Conservation (phyloP, 2,113 vertebrate genomes). For the Chionodraco myersi region DNA sequence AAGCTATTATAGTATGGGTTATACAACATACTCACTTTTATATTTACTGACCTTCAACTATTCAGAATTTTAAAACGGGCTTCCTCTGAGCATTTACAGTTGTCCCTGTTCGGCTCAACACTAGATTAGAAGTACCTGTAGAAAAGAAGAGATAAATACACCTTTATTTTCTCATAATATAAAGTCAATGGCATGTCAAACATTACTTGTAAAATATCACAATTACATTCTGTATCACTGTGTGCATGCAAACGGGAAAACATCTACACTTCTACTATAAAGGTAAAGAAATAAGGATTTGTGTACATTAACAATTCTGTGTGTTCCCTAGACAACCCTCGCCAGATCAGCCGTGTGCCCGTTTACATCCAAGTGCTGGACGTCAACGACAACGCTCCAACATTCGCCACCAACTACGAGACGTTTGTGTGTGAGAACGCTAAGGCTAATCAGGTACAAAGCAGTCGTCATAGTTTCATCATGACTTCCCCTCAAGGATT, state of each 20-base stretch:
- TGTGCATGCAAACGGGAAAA: slow-evolving; percentile 13
- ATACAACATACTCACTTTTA: background rate
- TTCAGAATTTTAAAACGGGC: background rate
- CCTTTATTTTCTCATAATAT: background rate
- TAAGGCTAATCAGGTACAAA: slow-evolving; percentile 89
- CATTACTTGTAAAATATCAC: background rate
- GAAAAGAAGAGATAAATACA: background rate
- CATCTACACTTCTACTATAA: background rate
- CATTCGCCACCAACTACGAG: slow-evolving; percentile 92
- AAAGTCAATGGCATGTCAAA: background rate
- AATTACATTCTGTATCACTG: background rate
- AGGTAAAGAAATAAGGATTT: background rate
- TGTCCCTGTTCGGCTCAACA: background rate
- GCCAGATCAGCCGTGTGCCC: slow-evolving; percentile 89
- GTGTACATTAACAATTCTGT: slow-evolving; percentile 25
- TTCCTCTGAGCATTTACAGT: background rate
- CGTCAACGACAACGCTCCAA: slow-evolving; percentile 95
- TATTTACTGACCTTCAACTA: background rate
- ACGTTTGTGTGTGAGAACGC: slow-evolving; percentile 96
- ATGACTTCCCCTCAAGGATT: background rate
- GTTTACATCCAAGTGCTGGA: slow-evolving; percentile 93
- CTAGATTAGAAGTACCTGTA: background rate
- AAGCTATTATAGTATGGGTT: background rate
- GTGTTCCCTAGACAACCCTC: slow-evolving; percentile 87
- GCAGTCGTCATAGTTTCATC: slow-evolving; percentile 47